A percentile compares a stretch with the other conserved stretches of the same genome.
phyloP scores from a whole-genome alignment of 2,113 vertebrate species.

The Lutjanus erythropterus region DNA sequence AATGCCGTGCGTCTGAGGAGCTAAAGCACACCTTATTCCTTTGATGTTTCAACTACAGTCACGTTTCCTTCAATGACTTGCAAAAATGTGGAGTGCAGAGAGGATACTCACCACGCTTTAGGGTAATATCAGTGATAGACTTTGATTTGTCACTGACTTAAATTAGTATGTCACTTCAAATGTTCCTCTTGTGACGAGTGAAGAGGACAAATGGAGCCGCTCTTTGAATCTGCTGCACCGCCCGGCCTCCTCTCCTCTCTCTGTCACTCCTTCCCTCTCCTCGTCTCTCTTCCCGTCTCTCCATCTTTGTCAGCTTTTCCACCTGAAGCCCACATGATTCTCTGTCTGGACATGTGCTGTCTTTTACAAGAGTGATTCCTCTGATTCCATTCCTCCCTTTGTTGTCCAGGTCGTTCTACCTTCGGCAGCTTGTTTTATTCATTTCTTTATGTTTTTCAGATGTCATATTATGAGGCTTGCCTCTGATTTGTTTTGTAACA shows the following conservation, averaged over 20 bases:
- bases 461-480: background rate
- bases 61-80: slow-evolving; percentile 44
- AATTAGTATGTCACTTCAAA: slow-evolving; percentile 75
- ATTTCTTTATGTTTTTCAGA: slow-evolving; percentile 24
- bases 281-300: slow-evolving; percentile 6
- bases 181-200: slow-evolving; percentile 51
- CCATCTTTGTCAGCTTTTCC: slow-evolving; percentile 51
- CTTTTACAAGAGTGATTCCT: slow-evolving; percentile 26
- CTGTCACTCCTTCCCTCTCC: slow-evolving; percentile 19
- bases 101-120: slow-evolving; percentile 35
- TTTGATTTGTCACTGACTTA: slow-evolving; percentile 72
- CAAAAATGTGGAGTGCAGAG: slow-evolving; percentile 32
- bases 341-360: slow-evolving; percentile 52
- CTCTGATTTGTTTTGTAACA: slow-evolving; percentile 18
- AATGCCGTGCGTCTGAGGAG: slow-evolving; percentile 22
- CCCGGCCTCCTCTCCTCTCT: slow-evolving; percentile 29
- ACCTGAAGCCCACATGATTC: slow-evolving; percentile 37
- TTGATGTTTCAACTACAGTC: slow-evolving; percentile 60
- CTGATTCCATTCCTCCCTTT: slow-evolving; percentile 42
- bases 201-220: slow-evolving; percentile 59
- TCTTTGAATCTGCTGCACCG: slow-evolving; percentile 38
- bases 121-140: slow-evolving; percentile 48
- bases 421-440: slow-evolving; percentile 15
- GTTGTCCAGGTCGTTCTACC: slow-evolving; percentile 33
- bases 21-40: slow-evolving; percentile 49